phyloP scores from a whole-genome alignment of 2,888 invertebrate genomes.

The Scelioninae gen. 1 region DNA sequence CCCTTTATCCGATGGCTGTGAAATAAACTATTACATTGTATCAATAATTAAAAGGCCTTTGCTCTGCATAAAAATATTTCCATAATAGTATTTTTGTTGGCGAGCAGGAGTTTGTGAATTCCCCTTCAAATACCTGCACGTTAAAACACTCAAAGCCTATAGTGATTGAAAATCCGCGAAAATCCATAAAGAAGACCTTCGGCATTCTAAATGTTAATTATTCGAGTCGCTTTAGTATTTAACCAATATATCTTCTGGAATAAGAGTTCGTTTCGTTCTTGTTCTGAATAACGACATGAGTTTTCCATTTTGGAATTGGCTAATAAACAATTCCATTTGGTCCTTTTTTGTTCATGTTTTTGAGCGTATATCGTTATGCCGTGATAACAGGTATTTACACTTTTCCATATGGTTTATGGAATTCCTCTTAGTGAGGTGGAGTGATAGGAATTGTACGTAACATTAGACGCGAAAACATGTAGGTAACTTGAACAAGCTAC shows the following conservation, averaged over 20 bases:
- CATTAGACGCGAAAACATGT: too few relatives aligned
- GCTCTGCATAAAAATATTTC: background rate
- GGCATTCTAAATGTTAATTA: constrained; percentile 28
- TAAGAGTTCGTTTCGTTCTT: constrained; percentile 4
- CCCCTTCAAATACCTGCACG: constrained; percentile 28
- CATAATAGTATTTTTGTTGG: constrained; percentile 10
- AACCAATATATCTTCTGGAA: constrained; percentile 8
- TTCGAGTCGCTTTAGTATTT: constrained; percentile 21
- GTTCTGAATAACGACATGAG: background rate
- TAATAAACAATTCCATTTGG: background rate
- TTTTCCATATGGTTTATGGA: constrained; percentile 1
- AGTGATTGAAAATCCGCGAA: constrained; percentile 27
- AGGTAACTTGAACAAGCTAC: too few relatives aligned
- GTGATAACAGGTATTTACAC: background rate
- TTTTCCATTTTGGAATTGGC: constrained; percentile 9
- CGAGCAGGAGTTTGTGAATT: constrained; percentile 31
- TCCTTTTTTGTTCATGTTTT: background rate
- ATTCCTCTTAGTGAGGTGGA: background rate
- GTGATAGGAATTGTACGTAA: background rate
- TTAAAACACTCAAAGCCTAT: constrained; percentile 13
- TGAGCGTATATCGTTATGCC: background rate
- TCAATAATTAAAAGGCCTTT: constrained; percentile 8
- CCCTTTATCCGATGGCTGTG: background rate
- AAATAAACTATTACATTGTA: background rate
- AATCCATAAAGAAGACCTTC: constrained; percentile 25